A percentile compares a stretch with the other conserved stretches of the same genome.
Evolutionary conservation across 35 echinoderm and acorn worm genomes (phyloP).

Genomic region (Amphiura filiformis): DNA sequence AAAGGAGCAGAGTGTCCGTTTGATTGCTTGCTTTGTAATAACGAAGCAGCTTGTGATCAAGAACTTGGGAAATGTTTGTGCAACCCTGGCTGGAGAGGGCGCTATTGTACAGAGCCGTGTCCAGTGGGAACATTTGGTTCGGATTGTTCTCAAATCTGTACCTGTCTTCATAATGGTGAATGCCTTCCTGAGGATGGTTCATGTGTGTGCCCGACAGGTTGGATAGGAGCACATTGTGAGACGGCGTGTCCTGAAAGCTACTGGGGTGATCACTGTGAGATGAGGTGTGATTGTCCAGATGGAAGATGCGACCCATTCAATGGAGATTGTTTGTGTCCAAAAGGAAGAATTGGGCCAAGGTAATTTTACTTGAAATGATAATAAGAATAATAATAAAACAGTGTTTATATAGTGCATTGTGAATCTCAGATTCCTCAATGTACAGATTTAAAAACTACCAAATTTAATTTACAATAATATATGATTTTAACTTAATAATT

Average conservation of each 20-base stretch:
- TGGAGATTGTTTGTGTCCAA: background rate
- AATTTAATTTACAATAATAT: no score
- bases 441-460: no score
- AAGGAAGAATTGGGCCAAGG: background rate
- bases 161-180: background rate
- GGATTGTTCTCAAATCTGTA: background rate
- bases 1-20: constrained; percentile 28
- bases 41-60: constrained; percentile 10
- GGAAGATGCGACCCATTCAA: background rate
- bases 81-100: constrained; percentile 47
- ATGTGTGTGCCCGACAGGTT: constrained; percentile 74
- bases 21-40: background rate
- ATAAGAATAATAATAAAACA: no score
- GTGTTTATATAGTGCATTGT: no score
- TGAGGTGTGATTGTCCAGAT: constrained; percentile 27
- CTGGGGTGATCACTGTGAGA: constrained; percentile 15
- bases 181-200: background rate
- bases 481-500: no score
- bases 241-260: constrained; percentile 8
- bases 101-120: constrained; percentile 33
- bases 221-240: constrained; percentile 44
- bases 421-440: no score
- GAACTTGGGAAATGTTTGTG: constrained; percentile 35
- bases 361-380: no score
- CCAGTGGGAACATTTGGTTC: constrained; percentile 32